Evolutionary conservation across 1,140 invertebrate genomes (phyloP).

Genomic region (Pseudomyrmex cubaensis): DNA sequence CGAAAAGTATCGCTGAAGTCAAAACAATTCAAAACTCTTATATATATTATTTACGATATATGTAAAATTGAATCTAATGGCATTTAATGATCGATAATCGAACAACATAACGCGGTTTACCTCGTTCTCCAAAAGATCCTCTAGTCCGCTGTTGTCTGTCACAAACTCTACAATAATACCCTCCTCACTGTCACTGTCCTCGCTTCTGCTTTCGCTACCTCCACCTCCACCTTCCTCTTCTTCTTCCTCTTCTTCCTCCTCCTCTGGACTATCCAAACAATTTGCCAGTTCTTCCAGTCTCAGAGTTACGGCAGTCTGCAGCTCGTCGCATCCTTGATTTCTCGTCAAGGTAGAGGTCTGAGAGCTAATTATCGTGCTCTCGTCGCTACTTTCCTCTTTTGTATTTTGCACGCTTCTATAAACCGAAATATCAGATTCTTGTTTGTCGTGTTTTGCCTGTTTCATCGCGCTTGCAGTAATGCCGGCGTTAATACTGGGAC

Average conservation of each 20-base stretch:
- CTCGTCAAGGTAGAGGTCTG: conserved; percentile 98
- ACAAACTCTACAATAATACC: conserved; percentile 85
- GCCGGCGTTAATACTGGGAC: conserved; percentile 60
- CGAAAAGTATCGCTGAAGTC: not conserved
- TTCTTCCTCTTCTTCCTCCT: conserved; percentile 87
- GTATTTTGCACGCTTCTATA: conserved; percentile 82
- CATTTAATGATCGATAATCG: too few relatives aligned
- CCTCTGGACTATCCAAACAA: conserved; percentile 84
- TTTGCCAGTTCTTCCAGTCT: conserved; percentile 87
- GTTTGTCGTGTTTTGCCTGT: conserved; percentile 82
- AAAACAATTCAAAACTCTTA: not conserved
- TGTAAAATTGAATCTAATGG: not conserved
- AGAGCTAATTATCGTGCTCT: conserved; percentile 97
- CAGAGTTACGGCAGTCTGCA: conserved; percentile 86
- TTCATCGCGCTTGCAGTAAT: conserved; percentile 68
- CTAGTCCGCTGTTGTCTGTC: conserved; percentile 84
- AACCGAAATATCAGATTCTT: conserved; percentile 85
- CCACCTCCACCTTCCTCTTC: conserved; percentile 87
- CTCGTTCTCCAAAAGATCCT: conserved; percentile 85
- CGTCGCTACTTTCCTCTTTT: conserved; percentile 97
- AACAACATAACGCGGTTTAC: conserved; percentile 66
- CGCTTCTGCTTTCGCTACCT: conserved; percentile 87
- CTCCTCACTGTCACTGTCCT: conserved; percentile 85
- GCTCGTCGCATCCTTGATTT: conserved; percentile 90
- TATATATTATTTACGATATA: not conserved